Base-by-base conservation (phyloP, 2,113 vertebrate species). In the Naja naja region DNA sequence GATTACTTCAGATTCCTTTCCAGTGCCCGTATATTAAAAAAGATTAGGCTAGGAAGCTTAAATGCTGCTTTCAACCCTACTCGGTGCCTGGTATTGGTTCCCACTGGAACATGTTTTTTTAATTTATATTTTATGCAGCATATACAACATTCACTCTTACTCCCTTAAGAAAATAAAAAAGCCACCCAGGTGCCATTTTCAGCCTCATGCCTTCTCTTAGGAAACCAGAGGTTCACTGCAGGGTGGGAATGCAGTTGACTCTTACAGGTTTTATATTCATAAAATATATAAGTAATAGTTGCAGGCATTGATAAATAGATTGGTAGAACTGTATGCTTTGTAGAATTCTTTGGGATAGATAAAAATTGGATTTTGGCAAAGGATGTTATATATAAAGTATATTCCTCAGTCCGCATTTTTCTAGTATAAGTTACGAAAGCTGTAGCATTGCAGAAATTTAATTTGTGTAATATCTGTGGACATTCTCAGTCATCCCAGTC, bases 131-230 rank as follows among this genome's bases (percentile, higher is more conserved):
- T 94, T 96, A 12, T 93, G 93, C 88, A 92, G 95, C 93, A 93
- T 93, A 94, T 94, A 5, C 94, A 91, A 94, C 94, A 92, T 97
- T 93, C 94, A 95, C 90, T 96, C 93, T 97, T 93, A 97, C 94
- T 96, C 92, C 90, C 94, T 94, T 94, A 92, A 39, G 54, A 34
- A 89, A 27, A 55, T 25, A 7, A 93, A 94, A 55, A 91, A 94
- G 49, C 4, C 85, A 88, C 94, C 93, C 94, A 43, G 94, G 87
- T 97, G 93, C 95, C 94, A 95, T 97, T 96, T 97, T 94, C 87
- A 97, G 93, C 74, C 92, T 95, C 55, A 81, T 95, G 93, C 43
- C 95, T 97, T 96, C 92, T 88, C 30, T 81, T 96, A 60, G 39
- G 85, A 94, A 93, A 94, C 91, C 88, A 94, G 53, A 96, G 89